Base-by-base conservation (phyloP, 2,888 invertebrate genomes). In the Imbricaverruca yamaguchii region DNA sequence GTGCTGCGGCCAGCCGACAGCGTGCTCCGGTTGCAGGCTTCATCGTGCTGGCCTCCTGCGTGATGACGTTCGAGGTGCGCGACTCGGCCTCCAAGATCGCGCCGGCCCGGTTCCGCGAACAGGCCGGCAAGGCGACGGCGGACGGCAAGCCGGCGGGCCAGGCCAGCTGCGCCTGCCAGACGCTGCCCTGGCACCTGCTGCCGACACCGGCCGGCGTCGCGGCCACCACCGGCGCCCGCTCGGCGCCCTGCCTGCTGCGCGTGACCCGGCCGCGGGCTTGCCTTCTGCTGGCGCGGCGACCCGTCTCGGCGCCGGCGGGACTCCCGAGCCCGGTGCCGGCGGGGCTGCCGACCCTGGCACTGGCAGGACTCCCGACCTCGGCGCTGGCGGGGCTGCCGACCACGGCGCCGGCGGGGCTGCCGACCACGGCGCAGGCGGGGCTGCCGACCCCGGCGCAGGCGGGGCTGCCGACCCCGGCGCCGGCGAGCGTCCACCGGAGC, bases 31-130 rank as follows among this genome's bases (percentile, higher is more conserved):
- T 39, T 39, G 15, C 86, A 94, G 94, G 95, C 65, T 97, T 98
- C 87, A 95, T 97, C 84, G 94, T 98, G 69, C 97, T 98, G 39
- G 96, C 97, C 59, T 96, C 97, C 0, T 97, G 97, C 86, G 98
- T 98, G 81, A 96, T 98, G 93, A 98, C 97, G n/a, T 96, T 98
- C 86, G 98, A 98, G 87, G 96, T 96, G 0, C 91, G 97, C 6
- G 98, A 98, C 88, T 95, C 95, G 83, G 95, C 97, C 0, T 95
- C 96, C 3, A 94, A 93, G 87, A 94, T 97, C 81, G 94, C 95
- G 23, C 95, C 95, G 0, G 94, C 94, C 57, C 79, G 83, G 15
- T 83, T 83, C 81, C 81, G 83, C 39, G 39, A 39, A 0, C 25
- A 12, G 15, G 7, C 15, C 15, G 25, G 10, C 39, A 39, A 39